A percentile compares a stretch with the other conserved stretches of the same genome.
These are phyloP conservation scores for Zootoca vivipara DNA, from an alignment of 2,113 vertebrate genomes.

Conservation along the genomic window DNA sequence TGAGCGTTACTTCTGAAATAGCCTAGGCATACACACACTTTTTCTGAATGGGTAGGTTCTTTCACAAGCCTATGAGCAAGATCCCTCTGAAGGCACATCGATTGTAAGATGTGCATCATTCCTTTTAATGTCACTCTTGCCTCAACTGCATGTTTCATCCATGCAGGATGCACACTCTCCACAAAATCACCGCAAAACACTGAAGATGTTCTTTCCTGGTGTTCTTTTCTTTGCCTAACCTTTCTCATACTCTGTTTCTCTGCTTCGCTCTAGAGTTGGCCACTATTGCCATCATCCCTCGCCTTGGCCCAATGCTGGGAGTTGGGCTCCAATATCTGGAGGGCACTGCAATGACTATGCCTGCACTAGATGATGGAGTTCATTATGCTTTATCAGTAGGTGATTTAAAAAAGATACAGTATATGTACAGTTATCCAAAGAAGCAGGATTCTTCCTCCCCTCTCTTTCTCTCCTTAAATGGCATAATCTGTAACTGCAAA, in stretches of 20 bases:
- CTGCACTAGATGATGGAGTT: conserved; percentile 1
- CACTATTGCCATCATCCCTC: too few species aligned
- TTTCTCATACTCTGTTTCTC: conserved; percentile 10
- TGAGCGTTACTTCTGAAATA: not conserved
- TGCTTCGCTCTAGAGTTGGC: too few species aligned
- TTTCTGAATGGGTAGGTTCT: not conserved
- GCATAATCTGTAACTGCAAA: conserved; percentile 5
- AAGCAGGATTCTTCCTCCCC: not conserved
- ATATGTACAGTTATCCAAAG: not conserved
- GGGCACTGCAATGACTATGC: not conserved
- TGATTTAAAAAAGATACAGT: conserved; percentile 13
- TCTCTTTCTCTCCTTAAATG: not conserved
- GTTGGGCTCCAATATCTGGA: too few species aligned
- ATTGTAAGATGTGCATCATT: not conserved
- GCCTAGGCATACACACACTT: not conserved
- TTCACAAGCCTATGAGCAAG: not conserved
- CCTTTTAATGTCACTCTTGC: not conserved
- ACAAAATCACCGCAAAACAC: not conserved
- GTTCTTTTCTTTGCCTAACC: not conserved
- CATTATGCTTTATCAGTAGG: conserved; percentile 11
- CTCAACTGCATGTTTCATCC: not conserved
- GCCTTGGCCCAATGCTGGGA: too few species aligned
- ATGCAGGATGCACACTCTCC: not conserved
- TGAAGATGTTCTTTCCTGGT: not conserved
- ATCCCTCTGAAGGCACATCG: not conserved